Percentiles rank a stretch among this genome's conserved stretches.
Conservation (phyloP, 2,113 vertebrate species). For the Myodes glareolus region DNA sequence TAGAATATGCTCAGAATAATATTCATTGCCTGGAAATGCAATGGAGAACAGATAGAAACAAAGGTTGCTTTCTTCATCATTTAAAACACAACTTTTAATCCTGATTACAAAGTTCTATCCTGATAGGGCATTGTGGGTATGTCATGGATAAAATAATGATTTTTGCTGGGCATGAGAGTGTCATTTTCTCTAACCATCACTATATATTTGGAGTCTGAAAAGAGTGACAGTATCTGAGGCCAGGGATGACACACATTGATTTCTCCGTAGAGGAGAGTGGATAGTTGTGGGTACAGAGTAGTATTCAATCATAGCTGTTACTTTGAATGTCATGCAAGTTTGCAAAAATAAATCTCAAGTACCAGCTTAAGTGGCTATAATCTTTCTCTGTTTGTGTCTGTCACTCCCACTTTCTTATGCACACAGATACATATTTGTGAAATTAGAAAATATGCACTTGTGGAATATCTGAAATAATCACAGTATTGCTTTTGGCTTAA, state of each 20-base stretch:
- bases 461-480: background rate
- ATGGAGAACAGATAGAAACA: rapidly evolving
- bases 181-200: too few relatives aligned
- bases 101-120: background rate
- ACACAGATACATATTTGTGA: background rate
- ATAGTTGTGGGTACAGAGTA: background rate
- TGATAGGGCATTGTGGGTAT: background rate
- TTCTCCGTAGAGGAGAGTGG: background rate
- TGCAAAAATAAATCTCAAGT: background rate
- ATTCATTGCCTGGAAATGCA: background rate
- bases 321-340: background rate
- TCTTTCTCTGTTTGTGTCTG: too few relatives aligned
- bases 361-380: background rate
- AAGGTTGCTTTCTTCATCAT: background rate
- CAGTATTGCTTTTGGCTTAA: background rate
- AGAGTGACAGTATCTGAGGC: background rate
- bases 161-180: rapidly evolving
- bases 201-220: background rate
- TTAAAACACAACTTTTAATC: background rate
- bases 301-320: background rate
- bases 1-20: background rate
- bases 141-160: background rate
- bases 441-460: background rate
- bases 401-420: background rate
- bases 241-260: background rate